Percentiles rank a stretch among this genome's conserved stretches.
phyloP scores from a whole-genome alignment of 2,113 vertebrate species.

The Meleagris gallopavo region DNA sequence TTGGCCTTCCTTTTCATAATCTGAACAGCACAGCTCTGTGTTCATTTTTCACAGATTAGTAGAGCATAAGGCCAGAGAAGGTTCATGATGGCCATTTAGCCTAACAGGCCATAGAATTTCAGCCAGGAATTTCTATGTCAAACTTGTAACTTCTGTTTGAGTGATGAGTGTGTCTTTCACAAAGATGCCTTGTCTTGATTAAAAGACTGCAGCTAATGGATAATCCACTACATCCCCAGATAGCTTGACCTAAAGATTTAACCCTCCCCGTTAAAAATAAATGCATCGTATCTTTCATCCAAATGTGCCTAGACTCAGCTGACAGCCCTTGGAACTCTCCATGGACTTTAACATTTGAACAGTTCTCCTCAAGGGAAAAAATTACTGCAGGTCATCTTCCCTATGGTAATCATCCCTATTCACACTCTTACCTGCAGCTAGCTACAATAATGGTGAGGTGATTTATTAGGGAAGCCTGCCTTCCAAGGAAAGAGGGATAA shows the following conservation, averaged over 20 bases:
- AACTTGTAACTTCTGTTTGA: constrained; percentile 38
- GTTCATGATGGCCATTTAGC: constrained; percentile 23
- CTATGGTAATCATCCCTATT: background rate
- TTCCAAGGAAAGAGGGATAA: background rate
- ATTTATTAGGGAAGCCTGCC: background rate
- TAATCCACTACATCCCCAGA: background rate
- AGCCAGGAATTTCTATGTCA: background rate
- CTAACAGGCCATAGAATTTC: constrained; percentile 9
- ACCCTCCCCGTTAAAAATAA: constrained; percentile 26
- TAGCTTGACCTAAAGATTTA: constrained; percentile 59
- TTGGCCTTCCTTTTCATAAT: background rate
- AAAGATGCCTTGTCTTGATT: constrained; percentile 41
- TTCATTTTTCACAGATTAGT: constrained; percentile 22
- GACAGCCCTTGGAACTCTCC: background rate
- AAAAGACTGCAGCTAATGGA: constrained; percentile 50
- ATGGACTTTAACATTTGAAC: constrained; percentile 16
- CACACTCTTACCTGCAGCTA: background rate
- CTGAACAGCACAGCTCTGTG: background rate
- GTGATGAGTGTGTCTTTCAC: constrained; percentile 8
- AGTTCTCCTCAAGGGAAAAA: constrained; percentile 19
- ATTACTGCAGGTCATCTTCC: background rate
- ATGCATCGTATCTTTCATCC: constrained; percentile 27
- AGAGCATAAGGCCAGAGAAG: background rate
- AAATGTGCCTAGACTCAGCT: constrained; percentile 8
- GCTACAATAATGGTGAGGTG: background rate